These are phyloP conservation scores for Agriotes lineatus DNA, from an alignment of 2,888 invertebrate species.

Conservation along the genomic window DNA sequence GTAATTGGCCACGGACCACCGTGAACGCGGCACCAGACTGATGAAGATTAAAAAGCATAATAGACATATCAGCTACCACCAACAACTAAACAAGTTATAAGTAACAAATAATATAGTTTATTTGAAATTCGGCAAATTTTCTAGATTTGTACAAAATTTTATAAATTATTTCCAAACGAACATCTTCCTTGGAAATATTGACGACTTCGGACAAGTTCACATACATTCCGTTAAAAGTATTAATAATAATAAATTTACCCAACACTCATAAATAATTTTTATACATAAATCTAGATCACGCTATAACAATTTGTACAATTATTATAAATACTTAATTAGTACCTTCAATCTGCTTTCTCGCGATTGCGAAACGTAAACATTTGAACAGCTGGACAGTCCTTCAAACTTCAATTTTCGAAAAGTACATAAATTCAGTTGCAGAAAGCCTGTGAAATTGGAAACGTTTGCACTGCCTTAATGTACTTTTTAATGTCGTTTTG, in stretches of 20 bases:
- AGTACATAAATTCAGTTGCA: background rate
- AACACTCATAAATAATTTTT: constrained; percentile 37
- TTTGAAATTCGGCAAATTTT: constrained; percentile 10
- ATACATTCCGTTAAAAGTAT: background rate
- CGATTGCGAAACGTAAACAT: background rate
- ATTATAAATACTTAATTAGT: constrained; percentile 10
- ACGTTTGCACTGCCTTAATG: background rate
- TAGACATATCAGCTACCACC: constrained; percentile 48
- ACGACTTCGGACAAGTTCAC: background rate
- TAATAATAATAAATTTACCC: constrained; percentile 29
- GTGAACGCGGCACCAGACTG: constrained; percentile 51
- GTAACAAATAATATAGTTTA: constrained; percentile 45
- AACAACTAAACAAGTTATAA: constrained; percentile 38
- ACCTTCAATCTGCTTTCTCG: background rate
- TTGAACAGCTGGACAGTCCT: background rate
- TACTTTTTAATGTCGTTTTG: background rate
- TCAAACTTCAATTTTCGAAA: background rate
- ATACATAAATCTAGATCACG: constrained; percentile 39
- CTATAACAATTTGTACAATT: constrained; percentile 45
- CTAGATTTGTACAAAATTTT: constrained; percentile 7
- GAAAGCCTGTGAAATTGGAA: background rate
- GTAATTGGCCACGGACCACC: constrained; percentile 63
- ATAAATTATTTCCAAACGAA: background rate
- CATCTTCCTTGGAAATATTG: background rate
- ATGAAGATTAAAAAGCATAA: constrained; percentile 55